These are phyloP conservation scores for Dendrocopos noguchii DNA, from an alignment of 2,113 vertebrate species.

Conservation along the genomic window DNA sequence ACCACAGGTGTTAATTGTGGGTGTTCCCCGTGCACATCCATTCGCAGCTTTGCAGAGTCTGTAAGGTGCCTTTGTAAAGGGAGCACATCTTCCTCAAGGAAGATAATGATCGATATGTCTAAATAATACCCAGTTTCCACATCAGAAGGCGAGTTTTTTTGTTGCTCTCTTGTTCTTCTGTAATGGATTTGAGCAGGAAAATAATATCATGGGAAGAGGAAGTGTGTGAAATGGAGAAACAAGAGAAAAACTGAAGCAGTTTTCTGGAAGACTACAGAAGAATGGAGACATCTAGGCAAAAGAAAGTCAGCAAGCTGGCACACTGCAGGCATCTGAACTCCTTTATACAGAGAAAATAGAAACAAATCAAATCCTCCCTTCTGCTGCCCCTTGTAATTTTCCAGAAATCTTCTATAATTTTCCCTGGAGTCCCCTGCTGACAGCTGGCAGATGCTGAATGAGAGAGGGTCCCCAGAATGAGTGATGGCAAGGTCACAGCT, in stretches of 20 bases:
- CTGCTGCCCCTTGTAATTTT: constrained; percentile 52
- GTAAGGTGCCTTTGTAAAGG: not conserved
- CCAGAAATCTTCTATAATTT: constrained; percentile 57
- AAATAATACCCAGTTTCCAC: not conserved
- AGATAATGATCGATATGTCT: not conserved
- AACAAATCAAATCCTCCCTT: constrained; percentile 45
- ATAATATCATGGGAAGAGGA: not conserved
- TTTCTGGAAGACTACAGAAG: not conserved
- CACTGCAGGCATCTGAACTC: not conserved
- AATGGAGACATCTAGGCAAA: not conserved
- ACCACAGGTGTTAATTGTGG: not conserved
- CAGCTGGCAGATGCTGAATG: constrained; percentile 66
- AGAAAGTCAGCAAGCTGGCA: not conserved
- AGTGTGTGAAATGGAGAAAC: not conserved
- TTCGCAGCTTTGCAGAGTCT: not conserved
- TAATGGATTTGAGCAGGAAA: not conserved
- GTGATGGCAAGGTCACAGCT: constrained; percentile 42
- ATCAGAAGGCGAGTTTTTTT: not conserved
- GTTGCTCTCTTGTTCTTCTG: not conserved
- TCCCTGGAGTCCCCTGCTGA: constrained; percentile 44
- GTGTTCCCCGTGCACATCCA: not conserved
- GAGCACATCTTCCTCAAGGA: not conserved
- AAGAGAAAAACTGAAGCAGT: not conserved
- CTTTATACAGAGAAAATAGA: not conserved
- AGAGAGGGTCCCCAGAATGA: constrained; percentile 31